Evolutionary conservation across 2,113 vertebrate genomes (phyloP), one percentile per base, ranked within the genome.

Genomic region (Gambusia holbrooki): DNA sequence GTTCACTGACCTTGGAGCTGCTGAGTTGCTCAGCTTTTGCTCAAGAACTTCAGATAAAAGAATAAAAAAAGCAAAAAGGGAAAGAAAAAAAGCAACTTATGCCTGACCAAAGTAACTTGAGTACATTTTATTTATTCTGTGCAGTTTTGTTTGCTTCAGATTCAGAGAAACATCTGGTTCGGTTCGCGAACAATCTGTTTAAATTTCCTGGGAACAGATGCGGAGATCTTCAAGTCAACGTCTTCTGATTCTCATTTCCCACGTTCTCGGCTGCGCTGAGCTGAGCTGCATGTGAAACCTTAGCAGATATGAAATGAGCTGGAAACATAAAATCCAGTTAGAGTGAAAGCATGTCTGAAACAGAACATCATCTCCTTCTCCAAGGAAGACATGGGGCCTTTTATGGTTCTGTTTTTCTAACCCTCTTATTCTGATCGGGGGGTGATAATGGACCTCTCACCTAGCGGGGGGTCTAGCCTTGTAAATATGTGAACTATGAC

Each of bases 1-100:
- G 85, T 85, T 89, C 89, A 86, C 3, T 76, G 84, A 88, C 78
- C 83, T 82, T 72, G 14, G 35, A 71, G 67, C 77, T 85, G 84
- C 83, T 88, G 85, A 85, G 68, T 81, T 14, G 32, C 27, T 79
- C 69, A 61, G 58, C 29, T 83, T 27, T 81, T 80, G 68, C 69
- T 89, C 82, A 89, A 32, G 69, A 88, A 69, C 76, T 82, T 71
- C 69, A 76, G 69, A 84, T 77, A 29, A 71, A 69, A n/a, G 19
- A 71, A 66, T 73, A 72, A 4, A 51, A 42, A 48, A 48, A 19
- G 0, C 19, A 48, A 48, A 48, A 48, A 19, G 45, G 17, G 17
- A 15, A 48, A 48, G 45, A 14, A 15, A 14, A 42, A 42, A 19
- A 19, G 7, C 6, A 48, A 48, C 0, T 1, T 4, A 48, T 48